These are phyloP conservation scores for Zosterops japonicus DNA, from an alignment of 2,113 vertebrate genomes.

Conservation along the genomic window DNA sequence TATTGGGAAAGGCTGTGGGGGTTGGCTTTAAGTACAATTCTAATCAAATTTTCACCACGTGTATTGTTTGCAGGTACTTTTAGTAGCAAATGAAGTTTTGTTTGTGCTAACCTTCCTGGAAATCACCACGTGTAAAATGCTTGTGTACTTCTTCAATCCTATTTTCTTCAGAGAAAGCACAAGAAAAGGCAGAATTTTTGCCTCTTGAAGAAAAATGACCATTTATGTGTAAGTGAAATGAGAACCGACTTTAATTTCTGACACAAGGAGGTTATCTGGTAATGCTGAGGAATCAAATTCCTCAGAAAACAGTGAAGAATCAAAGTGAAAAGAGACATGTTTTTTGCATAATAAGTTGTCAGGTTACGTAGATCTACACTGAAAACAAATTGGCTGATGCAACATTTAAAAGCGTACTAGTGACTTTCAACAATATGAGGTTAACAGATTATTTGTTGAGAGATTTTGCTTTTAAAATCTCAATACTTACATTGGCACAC, in stretches of 20 bases:
- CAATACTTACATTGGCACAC: not conserved
- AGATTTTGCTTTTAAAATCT: slow-evolving; percentile 2
- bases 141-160: accelerated
- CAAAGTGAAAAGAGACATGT: not conserved
- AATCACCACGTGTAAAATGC: not conserved
- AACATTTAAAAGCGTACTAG: not conserved
- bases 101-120: not conserved
- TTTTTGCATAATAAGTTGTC: not conserved
- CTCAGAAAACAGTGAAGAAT: not conserved
- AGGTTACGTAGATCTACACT: not conserved
- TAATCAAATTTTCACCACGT: not conserved
- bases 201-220: not conserved
- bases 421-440: not conserved
- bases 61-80: not conserved
- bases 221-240: not conserved
- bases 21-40: not conserved
- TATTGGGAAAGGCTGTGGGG: not conserved
- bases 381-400: not conserved
- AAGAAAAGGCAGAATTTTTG: not conserved
- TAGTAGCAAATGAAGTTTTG: not conserved
- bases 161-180: not conserved
- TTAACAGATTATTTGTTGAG: not conserved
- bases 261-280: not conserved
- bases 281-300: not conserved
- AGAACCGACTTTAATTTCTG: not conserved